Base-by-base conservation (phyloP, 2,797 vertebrate genomes). In the Chanos chanos region DNA sequence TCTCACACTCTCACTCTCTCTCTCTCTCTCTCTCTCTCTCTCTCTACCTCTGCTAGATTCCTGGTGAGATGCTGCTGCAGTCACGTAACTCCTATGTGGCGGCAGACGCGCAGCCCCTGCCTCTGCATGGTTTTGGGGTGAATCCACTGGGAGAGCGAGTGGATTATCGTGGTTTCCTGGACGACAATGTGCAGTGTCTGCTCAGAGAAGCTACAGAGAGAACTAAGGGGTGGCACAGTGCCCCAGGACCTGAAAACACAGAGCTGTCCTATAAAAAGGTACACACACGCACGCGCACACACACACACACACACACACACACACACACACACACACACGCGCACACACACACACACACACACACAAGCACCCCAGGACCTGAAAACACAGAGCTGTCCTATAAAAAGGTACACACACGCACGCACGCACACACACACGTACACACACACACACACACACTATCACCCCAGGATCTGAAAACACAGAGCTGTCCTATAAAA, bases 181-280 rank as follows among this genome's bases (percentile, higher is more conserved):
- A 93, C 40, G 87, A 84, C 66, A 89, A 85, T 0, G 7, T 90
- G 43, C 92, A 90, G 63, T 83, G 80, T 49, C 80, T 93, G 31
- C 82, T 92, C 6, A 84, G 77, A 21, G 89, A 93, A 37, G 76
- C 87, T 0, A 81, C 87, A 0, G 92, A 93, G 67, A 83, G 85
- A 64, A 90, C 89, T 86, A 92, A 89, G 64, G 88, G 91, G 2
- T 94, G 92, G 92, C 83, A 87, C 64, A 84, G 58, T 2, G 73
- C 71, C 0, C 62, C 81, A 0, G 85, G 90, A 0, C 90, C 90
- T 0, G 84, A 86, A 47, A 85, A 85, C 74, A 93, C 90, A 0
- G 91, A 94, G 37, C 77, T 93, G 13, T 85, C 90, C 5, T 92
- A 89, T 77, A 92, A 84, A 70, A 93, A 93, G 90, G 92, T 94